Conservation (phyloP, 2,113 vertebrate species). For the Sceloporus undulatus region DNA sequence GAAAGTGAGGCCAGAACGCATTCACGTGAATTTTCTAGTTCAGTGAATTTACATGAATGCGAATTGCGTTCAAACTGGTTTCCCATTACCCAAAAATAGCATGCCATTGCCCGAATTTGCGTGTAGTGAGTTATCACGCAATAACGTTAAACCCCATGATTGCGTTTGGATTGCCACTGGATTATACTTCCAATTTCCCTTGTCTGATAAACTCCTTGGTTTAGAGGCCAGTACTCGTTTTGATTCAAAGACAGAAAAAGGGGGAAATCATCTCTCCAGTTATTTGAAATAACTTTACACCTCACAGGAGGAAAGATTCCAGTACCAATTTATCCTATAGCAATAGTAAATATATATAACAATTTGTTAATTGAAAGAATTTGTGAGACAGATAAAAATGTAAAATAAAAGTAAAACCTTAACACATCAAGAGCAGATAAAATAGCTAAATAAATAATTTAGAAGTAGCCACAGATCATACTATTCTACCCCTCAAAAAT, state of each 20-base stretch:
- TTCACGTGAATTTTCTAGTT: no score
- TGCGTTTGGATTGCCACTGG: no score
- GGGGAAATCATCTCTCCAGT: not conserved
- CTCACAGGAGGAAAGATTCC: not conserved
- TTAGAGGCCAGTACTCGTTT: not conserved
- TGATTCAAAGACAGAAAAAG: not conserved
- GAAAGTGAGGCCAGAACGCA: no score
- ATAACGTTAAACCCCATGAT: no score
- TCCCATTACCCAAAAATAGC: no score
- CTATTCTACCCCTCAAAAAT: not conserved
- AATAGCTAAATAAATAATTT: not conserved
- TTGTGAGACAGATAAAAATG: not conserved
- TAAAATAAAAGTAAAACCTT: not conserved
- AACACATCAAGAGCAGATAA: not conserved
- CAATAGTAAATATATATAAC: not conserved
- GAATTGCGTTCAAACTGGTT: no score
- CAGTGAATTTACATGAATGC: no score
- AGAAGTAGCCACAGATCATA: not conserved
- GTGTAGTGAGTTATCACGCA: no score
- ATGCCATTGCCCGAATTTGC: no score
- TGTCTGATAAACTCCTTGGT: not conserved
- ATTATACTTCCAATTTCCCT: no score
- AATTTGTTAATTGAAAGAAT: not conserved
- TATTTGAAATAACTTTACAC: not conserved
- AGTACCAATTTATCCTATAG: not conserved